Evolutionary conservation across 2,888 invertebrate genomes (phyloP).

Genomic region (Tryphoninae sp.): DNA sequence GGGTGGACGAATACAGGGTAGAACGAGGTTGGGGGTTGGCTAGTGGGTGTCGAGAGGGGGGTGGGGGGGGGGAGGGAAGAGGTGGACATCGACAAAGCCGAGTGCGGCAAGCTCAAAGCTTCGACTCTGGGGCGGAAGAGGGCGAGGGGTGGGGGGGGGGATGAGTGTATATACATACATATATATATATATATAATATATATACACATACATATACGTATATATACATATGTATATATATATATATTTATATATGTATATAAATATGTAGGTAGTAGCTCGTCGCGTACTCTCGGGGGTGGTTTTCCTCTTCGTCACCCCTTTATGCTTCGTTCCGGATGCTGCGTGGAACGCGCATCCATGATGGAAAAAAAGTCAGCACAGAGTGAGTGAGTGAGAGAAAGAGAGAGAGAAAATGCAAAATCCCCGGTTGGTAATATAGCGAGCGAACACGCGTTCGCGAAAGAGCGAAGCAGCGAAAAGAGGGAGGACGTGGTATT

Average conservation of each 20-base stretch:
- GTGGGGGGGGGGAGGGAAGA: slow-evolving; percentile 46
- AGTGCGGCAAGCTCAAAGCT: slow-evolving; percentile 77
- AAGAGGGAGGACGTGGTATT: slow-evolving; percentile 29
- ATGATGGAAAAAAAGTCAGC: slow-evolving; percentile 14
- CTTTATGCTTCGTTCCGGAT: slow-evolving; percentile 40
- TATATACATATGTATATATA: not conserved
- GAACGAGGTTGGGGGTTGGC: slow-evolving; percentile 23
- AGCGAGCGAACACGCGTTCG: slow-evolving; percentile 27
- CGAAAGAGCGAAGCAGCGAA: slow-evolving; percentile 11
- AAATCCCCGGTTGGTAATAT: slow-evolving; percentile 47
- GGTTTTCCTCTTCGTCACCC: slow-evolving; percentile 49
- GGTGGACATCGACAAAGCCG: slow-evolving; percentile 74
- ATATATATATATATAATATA: not conserved
- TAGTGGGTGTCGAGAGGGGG: slow-evolving; percentile 22
- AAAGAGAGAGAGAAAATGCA: slow-evolving; percentile 1
- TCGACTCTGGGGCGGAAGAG: slow-evolving; percentile 18
- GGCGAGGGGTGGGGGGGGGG: not conserved
- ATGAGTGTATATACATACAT: not conserved
- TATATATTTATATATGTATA: not conserved
- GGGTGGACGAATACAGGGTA: slow-evolving; percentile 44
- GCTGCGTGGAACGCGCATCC: slow-evolving; percentile 17
- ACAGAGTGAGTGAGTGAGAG: slow-evolving; percentile 28
- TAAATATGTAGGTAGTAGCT: not conserved
- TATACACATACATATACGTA: not conserved
- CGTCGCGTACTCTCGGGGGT: slow-evolving; percentile 23